Evolutionary conservation across 2,797 vertebrate species (phyloP), one percentile per base, ranked within the genome.

Genomic region (Zenarchopterus dispar): DNA sequence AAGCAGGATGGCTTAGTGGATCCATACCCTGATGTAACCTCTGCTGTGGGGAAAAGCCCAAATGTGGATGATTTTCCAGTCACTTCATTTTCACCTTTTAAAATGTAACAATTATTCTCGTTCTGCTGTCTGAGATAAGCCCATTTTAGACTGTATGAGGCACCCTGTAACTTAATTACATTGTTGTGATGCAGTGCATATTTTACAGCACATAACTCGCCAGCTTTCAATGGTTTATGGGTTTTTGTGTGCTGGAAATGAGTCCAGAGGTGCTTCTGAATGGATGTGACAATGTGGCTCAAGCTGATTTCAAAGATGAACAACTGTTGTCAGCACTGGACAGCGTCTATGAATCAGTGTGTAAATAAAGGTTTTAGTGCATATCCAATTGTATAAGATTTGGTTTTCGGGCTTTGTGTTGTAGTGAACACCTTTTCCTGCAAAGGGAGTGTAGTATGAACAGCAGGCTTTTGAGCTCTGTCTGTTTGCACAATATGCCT

Each of bases 11-110:
- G 48, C 28, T 15, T n/a, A 69, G 80, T 59, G 44, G 58, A 71
- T 59, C 51, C 1, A 0, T 13, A 48, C 18, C 41, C 66, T 56
- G 0, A 13, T 3, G n/a, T 47, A 28, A 79, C 67, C 57, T 33
- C 41, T 31, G 61, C 21, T 16, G 31, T 52, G 19, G 11, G 1
- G 11, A 5, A 4, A 15, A 39, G 16, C 4, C 13, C 8, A 15
- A 49, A 15, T 42, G 44, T 9, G 24, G 17, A 39, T 22, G 47
- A 64, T 63, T 71, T 72, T 61, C 46, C 1, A n/a, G 50, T 51
- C 57, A 54, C 51, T 67, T 67, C 67, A 44, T 60, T 41, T 75
- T 67, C 73, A 71, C 67, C 67, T 80, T 73, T 53, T 71, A 54
- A 61, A 69, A 69, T 68, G n/a, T 17, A 54, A 71, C 52, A 36